Evolutionary conservation across 2,113 vertebrate species (phyloP).

Genomic region (Bambusicola thoracicus): DNA sequence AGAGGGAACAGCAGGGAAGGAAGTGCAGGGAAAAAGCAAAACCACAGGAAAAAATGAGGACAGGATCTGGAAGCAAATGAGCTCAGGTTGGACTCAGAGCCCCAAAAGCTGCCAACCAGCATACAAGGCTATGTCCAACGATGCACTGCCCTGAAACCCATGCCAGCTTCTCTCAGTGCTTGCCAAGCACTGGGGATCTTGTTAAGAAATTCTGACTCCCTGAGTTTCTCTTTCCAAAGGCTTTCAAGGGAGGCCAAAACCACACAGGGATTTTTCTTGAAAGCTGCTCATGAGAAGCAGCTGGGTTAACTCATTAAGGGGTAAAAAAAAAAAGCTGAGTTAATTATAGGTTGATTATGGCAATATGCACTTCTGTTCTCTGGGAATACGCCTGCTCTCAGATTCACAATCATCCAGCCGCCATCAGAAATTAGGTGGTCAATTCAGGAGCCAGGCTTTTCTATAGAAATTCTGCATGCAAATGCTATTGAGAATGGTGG

Average conservation of each 20-base stretch:
- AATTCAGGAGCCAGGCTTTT: accelerated
- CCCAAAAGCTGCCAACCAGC: not conserved
- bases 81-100: not conserved
- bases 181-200: not conserved
- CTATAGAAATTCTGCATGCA: not conserved
- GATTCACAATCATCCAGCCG: conserved; percentile 51
- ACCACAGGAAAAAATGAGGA: accelerated
- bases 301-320: conserved; percentile 34
- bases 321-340: not conserved
- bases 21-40: not conserved
- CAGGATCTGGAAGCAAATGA: not conserved
- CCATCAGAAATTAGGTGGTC: not conserved
- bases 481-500: accelerated
- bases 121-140: accelerated
- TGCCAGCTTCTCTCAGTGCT: not conserved
- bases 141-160: not conserved
- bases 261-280: not conserved
- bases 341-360: conserved; percentile 30
- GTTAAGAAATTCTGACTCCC: not conserved
- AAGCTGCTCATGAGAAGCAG: conserved; percentile 17
- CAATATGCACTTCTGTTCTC: not conserved
- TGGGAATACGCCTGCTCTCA: not conserved
- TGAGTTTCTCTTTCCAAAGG: not conserved
- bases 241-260: conserved; percentile 60
- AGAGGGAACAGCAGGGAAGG: not conserved